Evolutionary conservation across 2,113 vertebrate genomes (phyloP), one percentile per base, ranked within the genome.

Genomic region (Melospiza melodia): DNA sequence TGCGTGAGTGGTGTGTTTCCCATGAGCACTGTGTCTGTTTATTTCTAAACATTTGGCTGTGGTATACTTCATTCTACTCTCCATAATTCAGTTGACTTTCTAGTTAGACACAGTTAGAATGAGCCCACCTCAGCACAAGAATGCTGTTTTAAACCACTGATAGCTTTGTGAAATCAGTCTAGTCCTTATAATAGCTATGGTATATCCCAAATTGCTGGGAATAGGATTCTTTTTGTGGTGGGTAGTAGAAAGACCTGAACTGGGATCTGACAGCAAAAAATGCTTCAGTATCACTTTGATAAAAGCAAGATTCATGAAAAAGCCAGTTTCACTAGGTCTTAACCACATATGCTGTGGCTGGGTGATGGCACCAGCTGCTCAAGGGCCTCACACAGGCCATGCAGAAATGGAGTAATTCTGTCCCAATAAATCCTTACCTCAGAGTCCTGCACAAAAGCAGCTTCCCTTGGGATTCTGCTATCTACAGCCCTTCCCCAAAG

Each of bases 381-480:
- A 5, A 37, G 22, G 12, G 25, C 22, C 43, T 76, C 73, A 27
- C 1, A 0, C 23, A 31, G 44, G 28, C 59, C 6, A 1, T 17
- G 65, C 23, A 54, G 1, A 2, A 49, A 52, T 0, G 0, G 21
- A 63, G 6, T 9, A 21, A 66, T 68, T 85, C 77, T n/a, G 21
- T 75, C 58, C 49, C 67, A 41, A 10, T 11, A 91, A 79, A 10
- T 7, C 23, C 65, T 75, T 31, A 4, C 43, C 17, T 22, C 39
- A 16, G 8, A 23, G 73, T 67, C 39, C 71, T 11, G 15, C 41
- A 63, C 61, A 57, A 31, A 88, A 25, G 62, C 33, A 48, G 18
- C 37, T 87, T 65, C 39, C 14, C 39, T 41, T 2, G 2, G 41
- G 59, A 22, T 12, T 54, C 46, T 86, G 63, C 65, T 55, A 13